A percentile compares a stretch with the other conserved stretches of the same genome.
These are phyloP conservation scores for Chymomyza amoena DNA, from an alignment of 2,888 invertebrate species.

Conservation along the genomic window DNA sequence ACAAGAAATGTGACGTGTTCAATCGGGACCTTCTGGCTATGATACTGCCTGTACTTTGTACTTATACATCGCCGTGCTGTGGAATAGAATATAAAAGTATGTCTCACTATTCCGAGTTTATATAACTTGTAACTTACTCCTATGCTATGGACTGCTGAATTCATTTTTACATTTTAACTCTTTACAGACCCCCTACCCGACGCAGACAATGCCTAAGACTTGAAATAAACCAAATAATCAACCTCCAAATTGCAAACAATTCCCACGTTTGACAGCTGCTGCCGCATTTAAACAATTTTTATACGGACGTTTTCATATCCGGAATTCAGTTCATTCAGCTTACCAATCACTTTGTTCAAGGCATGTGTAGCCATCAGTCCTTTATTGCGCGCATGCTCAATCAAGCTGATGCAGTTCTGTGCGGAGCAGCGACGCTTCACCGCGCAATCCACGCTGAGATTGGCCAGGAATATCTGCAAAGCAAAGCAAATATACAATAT, in stretches of 20 bases:
- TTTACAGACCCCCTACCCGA: neutral
- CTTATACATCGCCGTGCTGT: too few species aligned
- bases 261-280: conserved; percentile 24
- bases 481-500: conserved; percentile 19
- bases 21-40: too few species aligned
- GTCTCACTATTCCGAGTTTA: too few species aligned
- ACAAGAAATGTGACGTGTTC: too few species aligned
- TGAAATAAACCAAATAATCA: conserved; percentile 13
- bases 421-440: conserved; percentile 90
- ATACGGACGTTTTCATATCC: conserved; percentile 42
- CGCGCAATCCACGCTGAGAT: conserved; percentile 81
- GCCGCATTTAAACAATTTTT: neutral
- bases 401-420: conserved; percentile 88
- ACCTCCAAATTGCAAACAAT: conserved; percentile 33
- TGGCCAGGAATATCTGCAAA: conserved; percentile 78
- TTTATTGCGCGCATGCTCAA: conserved; percentile 87
- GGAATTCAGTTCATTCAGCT: conserved; percentile 44
- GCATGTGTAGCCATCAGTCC: conserved; percentile 80
- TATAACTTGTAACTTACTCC: too few species aligned
- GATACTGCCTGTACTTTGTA: too few species aligned
- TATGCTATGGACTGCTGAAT: too few species aligned
- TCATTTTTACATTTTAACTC: neutral
- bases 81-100: too few species aligned
- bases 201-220: neutral
- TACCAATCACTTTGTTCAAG: conserved; percentile 77